Percentiles rank a stretch among this genome's conserved stretches.
phyloP scores from a whole-genome alignment of 2,888 invertebrate species.

The Scrobipalpa costella region DNA sequence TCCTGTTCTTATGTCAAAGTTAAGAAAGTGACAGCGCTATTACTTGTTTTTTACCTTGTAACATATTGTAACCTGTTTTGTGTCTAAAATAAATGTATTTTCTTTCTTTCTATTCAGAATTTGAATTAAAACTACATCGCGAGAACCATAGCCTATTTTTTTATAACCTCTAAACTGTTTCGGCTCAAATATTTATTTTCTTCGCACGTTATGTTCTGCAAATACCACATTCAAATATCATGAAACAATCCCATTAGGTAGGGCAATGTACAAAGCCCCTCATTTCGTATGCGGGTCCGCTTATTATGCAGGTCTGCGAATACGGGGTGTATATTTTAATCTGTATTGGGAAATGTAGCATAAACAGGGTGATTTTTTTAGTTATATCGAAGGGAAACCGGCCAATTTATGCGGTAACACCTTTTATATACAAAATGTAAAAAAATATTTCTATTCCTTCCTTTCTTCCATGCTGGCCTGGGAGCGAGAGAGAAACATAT shows the following conservation, averaged over 20 bases:
- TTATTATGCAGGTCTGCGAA: background rate
- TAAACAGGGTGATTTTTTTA: background rate
- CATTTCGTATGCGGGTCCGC: slow-evolving; percentile 1
- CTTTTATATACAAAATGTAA: background rate
- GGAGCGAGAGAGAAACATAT: too few relatives aligned
- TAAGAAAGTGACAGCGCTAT: too few relatives aligned
- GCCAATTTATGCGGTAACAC: background rate
- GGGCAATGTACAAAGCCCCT: slow-evolving; percentile 1
- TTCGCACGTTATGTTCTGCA: background rate
- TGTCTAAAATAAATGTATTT: background rate
- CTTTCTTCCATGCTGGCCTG: too few relatives aligned
- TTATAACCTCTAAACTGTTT: too few relatives aligned
- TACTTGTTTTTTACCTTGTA: too few relatives aligned
- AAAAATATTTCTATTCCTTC: too few relatives aligned
- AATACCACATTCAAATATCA: slow-evolving; percentile 5
- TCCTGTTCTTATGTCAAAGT: too few relatives aligned
- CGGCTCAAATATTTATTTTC: too few relatives aligned
- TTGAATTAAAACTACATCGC: too few relatives aligned
- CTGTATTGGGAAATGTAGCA: background rate
- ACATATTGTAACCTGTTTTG: too few relatives aligned
- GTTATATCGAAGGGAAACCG: background rate
- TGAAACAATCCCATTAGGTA: slow-evolving; percentile 13
- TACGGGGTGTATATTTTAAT: background rate
- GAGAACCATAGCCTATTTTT: too few relatives aligned
- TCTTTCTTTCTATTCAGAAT: background rate